Conservation (phyloP, 2,888 invertebrate genomes). For the Nasonovia ribisnigri region DNA sequence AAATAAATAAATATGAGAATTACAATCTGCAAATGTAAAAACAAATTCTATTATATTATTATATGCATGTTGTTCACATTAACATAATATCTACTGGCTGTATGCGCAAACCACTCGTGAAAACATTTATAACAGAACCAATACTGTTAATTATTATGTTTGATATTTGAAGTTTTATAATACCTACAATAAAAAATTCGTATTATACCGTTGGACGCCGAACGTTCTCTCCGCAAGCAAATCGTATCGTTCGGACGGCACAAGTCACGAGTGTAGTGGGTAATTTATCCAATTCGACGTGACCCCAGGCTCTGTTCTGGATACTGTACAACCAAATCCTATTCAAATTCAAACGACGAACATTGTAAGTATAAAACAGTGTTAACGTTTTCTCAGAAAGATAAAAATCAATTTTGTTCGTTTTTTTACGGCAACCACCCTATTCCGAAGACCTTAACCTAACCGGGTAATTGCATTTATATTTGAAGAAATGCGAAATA, state of each 20-base stretch:
- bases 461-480: not conserved
- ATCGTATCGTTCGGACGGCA: not conserved
- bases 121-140: not conserved
- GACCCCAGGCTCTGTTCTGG: not conserved
- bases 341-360: not conserved
- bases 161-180: not conserved
- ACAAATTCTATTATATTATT: too few relatives aligned
- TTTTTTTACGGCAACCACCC: not conserved
- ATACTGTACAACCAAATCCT: not conserved
- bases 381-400: not conserved
- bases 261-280: not conserved
- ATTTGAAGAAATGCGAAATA: not conserved
- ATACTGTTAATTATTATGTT: not conserved
- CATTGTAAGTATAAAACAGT: not conserved
- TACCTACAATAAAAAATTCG: not conserved
- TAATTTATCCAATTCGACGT: slow-evolving; percentile 1
- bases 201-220: not conserved
- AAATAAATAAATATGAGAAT: not conserved
- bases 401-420: not conserved
- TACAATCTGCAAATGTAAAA: not conserved
- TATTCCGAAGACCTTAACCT: not conserved
- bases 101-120: not conserved
- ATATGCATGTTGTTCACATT: not conserved
- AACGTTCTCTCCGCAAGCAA: slow-evolving; percentile 1
- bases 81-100: not conserved